Conservation (phyloP, 2,888 invertebrate genomes). For the Coremacera marginata region DNA sequence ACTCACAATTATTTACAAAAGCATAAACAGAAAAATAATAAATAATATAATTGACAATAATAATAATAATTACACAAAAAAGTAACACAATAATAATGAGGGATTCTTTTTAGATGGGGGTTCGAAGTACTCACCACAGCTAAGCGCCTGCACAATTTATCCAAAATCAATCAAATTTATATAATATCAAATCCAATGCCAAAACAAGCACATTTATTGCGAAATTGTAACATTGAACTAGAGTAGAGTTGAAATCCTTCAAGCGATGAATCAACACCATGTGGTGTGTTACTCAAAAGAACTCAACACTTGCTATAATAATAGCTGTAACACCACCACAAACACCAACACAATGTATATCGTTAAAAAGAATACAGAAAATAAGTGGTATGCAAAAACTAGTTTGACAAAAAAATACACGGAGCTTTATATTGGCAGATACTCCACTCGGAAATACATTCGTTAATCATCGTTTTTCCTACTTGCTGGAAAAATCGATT, state of each 20-base stretch:
- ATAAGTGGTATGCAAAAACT: constrained; percentile 11
- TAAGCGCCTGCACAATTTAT: not conserved
- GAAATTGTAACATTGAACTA: constrained; percentile 9
- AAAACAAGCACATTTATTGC: not conserved
- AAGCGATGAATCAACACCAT: not conserved
- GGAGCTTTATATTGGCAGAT: not conserved
- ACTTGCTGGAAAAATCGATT: constrained; percentile 53
- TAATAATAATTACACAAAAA: not conserved
- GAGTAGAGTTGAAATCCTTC: not conserved
- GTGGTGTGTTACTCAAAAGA: not conserved
- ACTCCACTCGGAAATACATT: constrained; percentile 23
- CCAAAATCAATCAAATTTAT: not conserved
- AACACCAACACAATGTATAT: constrained; percentile 12
- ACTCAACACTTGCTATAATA: constrained; percentile 19
- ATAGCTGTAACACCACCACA: constrained; percentile 1
- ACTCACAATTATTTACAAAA: too few species aligned
- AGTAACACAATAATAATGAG: not conserved
- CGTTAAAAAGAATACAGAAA: constrained; percentile 18
- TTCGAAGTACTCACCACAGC: constrained; percentile 11
- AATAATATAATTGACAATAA: too few species aligned
- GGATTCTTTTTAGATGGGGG: not conserved
- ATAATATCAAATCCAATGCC: not conserved
- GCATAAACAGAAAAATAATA: too few species aligned
- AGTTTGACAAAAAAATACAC: constrained; percentile 32
- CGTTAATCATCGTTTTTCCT: constrained; percentile 49